Base-by-base conservation (phyloP, 2,888 invertebrate genomes). In the Melieria crassipennis region DNA sequence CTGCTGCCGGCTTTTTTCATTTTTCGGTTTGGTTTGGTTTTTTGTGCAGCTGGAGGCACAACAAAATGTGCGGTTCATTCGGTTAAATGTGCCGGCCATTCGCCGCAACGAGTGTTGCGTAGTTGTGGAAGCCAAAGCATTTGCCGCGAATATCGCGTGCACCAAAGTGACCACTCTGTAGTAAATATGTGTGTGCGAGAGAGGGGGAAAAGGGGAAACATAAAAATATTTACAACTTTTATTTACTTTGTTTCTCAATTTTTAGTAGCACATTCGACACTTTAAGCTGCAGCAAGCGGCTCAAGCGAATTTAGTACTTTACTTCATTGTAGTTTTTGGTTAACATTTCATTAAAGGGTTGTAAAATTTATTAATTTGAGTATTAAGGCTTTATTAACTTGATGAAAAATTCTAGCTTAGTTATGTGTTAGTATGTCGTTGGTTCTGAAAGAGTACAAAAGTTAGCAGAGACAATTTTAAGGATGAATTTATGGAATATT, bases 91-190 rank as follows among this genome's bases (percentile, higher is more conserved):
- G 10, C 11, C 45, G 16, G 6, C 9, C 48, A 45, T 46, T n/a
- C 30, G 30, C 30, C 30, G 30, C 30, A 30, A 30, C 30, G 30
- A 1, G 30, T 30, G 30, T 30, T 30, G 30, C 30, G 30, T 30
- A 30, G 30, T 30, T 30, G 30, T 30, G 30, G 30, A 30, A 30
- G 30, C 30, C 30, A 30, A 30, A 30, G 2, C 30, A 2, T 30
- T 30, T 30, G 30, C 30, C 30, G 30, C 30, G 2, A 60, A 56
- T 50, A 72, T 72, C 72, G 72, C 72, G 72, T 72, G 72, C 65
- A n/a, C 45, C 62, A 61, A 65, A 69, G 47, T 61, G 47, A 42
- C 61, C 61, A 52, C 30, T 30, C 30, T 30, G 30, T 30, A 30
- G 30, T 30, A 30, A 30, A 30, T n/a, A 16, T 16, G 16, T 16